These are phyloP conservation scores for Drosophila sproati DNA, from an alignment of 1,140 invertebrate genomes.

Conservation along the genomic window DNA sequence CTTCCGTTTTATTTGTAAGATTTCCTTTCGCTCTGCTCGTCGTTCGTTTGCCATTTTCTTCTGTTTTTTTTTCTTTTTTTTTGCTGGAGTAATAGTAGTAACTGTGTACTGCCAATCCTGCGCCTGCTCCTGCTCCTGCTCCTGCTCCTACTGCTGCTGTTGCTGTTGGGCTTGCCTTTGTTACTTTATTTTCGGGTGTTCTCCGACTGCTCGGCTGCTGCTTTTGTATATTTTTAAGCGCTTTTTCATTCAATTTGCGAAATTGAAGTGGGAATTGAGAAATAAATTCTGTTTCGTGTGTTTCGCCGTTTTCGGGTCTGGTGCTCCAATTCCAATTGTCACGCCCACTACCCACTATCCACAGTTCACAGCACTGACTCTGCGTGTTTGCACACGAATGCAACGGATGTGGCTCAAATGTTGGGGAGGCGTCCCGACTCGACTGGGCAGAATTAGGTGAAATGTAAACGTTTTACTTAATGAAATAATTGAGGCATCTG, in stretches of 20 bases:
- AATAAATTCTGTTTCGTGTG: slow-evolving; percentile 81
- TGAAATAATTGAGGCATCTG: slow-evolving; percentile 81
- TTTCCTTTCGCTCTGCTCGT: slow-evolving; percentile 78
- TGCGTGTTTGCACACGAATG: slow-evolving; percentile 61
- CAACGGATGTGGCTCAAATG: slow-evolving; percentile 63
- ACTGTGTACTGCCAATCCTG: slow-evolving; percentile 36
- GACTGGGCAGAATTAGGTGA: slow-evolving; percentile 75
- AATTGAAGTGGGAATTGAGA: slow-evolving; percentile 84
- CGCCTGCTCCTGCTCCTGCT: slow-evolving; percentile 7
- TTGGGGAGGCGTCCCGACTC: slow-evolving; percentile 5
- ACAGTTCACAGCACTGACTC: slow-evolving; percentile 32
- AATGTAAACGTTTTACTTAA: slow-evolving; percentile 83
- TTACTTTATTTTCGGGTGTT: slow-evolving; percentile 70
- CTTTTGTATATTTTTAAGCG: slow-evolving; percentile 83
- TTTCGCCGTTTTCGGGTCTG: slow-evolving; percentile 31
- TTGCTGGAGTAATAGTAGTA: background rate
- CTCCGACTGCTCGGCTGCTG: slow-evolving; percentile 43
- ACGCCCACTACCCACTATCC: slow-evolving; percentile 2
- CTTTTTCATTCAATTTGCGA: slow-evolving; percentile 84
- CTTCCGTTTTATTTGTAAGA: slow-evolving; percentile 84
- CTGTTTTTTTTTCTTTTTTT: slow-evolving; percentile 16
- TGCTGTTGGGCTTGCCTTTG: slow-evolving; percentile 54
- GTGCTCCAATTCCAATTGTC: slow-evolving; percentile 29
- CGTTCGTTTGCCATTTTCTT: slow-evolving; percentile 68
- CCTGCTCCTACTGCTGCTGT: background rate